phyloP scores from a whole-genome alignment of 2,888 invertebrate genomes.

The Drosophila maculinotata region DNA sequence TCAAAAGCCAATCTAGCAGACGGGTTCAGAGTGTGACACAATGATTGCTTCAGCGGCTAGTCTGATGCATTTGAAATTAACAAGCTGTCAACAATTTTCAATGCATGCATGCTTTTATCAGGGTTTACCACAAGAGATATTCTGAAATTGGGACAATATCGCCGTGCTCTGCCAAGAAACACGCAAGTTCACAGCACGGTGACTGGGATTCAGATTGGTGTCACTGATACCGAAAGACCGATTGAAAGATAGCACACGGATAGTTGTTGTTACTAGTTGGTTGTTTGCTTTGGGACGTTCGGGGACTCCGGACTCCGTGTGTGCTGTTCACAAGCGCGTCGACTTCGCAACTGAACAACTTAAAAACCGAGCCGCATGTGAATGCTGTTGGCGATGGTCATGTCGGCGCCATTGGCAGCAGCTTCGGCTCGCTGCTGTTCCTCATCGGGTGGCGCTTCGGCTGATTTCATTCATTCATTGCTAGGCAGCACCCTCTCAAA shows the following conservation, averaged over 20 bases:
- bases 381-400: slow-evolving; percentile 36
- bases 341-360: slow-evolving; percentile 68
- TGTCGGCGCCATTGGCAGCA: slow-evolving; percentile 62
- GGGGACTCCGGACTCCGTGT: slow-evolving; percentile 41
- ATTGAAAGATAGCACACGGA: slow-evolving; percentile 52
- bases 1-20: too few species aligned
- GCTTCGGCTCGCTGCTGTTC: slow-evolving; percentile 50
- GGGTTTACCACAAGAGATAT: slow-evolving; percentile 16
- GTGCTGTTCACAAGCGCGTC: slow-evolving; percentile 68
- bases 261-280: slow-evolving; percentile 21
- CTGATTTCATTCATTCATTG: slow-evolving; percentile 72
- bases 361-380: slow-evolving; percentile 32
- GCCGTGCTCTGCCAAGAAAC: slow-evolving; percentile 32
- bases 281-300: slow-evolving; percentile 30
- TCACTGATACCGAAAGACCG: slow-evolving; percentile 31
- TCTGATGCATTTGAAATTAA: slow-evolving; percentile 39
- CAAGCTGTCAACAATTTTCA: slow-evolving; percentile 9
- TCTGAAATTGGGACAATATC: slow-evolving; percentile 7
- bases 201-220: slow-evolving; percentile 14
- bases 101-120: slow-evolving; percentile 20
- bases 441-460: slow-evolving; percentile 24
- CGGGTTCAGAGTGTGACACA: too few species aligned
- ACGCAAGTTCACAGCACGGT: slow-evolving; percentile 12
- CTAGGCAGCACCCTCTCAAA: slow-evolving; percentile 29
- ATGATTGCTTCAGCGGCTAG: background rate